These are phyloP conservation scores for Eufriesea mexicana DNA, from an alignment of 1,140 invertebrate species.

Conservation along the genomic window DNA sequence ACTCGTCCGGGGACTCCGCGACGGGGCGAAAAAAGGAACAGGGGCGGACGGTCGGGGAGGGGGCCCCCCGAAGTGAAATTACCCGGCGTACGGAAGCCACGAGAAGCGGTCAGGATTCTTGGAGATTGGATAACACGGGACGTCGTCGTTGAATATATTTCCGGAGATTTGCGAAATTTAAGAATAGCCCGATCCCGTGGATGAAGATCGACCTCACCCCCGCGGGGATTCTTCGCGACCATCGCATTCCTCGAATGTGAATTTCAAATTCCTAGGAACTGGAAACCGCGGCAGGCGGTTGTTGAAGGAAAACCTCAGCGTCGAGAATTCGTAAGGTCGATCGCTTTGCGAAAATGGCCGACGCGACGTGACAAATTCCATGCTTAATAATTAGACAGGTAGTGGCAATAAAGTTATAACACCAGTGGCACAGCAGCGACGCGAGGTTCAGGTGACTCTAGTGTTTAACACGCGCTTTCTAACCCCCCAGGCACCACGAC, in stretches of 20 bases:
- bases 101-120: conserved; percentile 47
- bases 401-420: too few species aligned
- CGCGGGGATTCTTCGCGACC: not conserved
- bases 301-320: not conserved
- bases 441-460: too few species aligned
- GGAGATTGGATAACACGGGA: conserved; percentile 55
- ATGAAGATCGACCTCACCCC: not conserved
- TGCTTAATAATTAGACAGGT: too few species aligned
- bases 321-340: too few species aligned
- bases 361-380: too few species aligned
- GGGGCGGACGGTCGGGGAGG: too few species aligned
- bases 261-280: not conserved
- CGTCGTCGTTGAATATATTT: conserved; percentile 55
- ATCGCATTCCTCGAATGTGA: not conserved
- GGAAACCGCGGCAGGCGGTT: not conserved
- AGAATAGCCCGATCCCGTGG: not conserved
- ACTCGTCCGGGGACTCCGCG: conserved; percentile 9
- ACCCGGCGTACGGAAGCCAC: conserved; percentile 38
- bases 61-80: conserved; percentile 48
- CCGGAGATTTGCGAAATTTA: conserved; percentile 60
- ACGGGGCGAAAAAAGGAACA: not conserved
- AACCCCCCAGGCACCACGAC: too few species aligned
- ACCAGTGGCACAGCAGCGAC: too few species aligned
- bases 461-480: too few species aligned
- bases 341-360: too few species aligned